Evolutionary conservation across 2,888 invertebrate genomes (phyloP).

Genomic region (Mechanitis messenoides): DNA sequence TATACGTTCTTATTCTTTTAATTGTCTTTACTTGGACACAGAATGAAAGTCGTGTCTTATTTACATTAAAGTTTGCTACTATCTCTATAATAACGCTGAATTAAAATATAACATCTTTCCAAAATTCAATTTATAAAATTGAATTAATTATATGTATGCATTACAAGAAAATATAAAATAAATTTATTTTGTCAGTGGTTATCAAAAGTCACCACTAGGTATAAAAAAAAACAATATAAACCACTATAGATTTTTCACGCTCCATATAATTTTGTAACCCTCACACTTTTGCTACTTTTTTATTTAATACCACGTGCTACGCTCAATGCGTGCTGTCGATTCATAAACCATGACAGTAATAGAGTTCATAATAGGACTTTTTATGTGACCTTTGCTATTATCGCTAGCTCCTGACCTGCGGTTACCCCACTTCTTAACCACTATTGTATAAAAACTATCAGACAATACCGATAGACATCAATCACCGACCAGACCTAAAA

Average conservation of each 20-base stretch:
- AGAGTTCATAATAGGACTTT: conserved; percentile 51
- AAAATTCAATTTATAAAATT: too few relatives aligned
- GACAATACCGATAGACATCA: conserved; percentile 50
- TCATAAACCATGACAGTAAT: conserved; percentile 59
- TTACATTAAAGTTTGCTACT: too few relatives aligned
- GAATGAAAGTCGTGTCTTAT: too few relatives aligned
- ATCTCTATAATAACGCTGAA: too few relatives aligned
- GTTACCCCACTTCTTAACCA: conserved; percentile 57
- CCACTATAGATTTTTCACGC: conserved; percentile 10
- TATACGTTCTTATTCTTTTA: too few relatives aligned
- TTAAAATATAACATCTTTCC: too few relatives aligned
- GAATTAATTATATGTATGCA: too few relatives aligned
- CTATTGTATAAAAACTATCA: conserved; percentile 62
- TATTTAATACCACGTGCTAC: not conserved
- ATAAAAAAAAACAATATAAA: not conserved
- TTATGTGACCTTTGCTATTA: conserved; percentile 52
- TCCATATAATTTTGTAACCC: conserved; percentile 14
- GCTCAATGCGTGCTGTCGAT: conserved; percentile 7
- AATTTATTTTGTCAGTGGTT: too few relatives aligned
- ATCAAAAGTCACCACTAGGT: too few relatives aligned
- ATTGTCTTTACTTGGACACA: too few relatives aligned
- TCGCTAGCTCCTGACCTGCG: conserved; percentile 49
- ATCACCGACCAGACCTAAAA: conserved; percentile 49
- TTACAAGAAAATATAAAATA: too few relatives aligned
- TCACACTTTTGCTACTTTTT: conserved; percentile 23